These are phyloP conservation scores for Tinamus major DNA, from an alignment of 2,797 vertebrate genomes.

Conservation along the genomic window DNA sequence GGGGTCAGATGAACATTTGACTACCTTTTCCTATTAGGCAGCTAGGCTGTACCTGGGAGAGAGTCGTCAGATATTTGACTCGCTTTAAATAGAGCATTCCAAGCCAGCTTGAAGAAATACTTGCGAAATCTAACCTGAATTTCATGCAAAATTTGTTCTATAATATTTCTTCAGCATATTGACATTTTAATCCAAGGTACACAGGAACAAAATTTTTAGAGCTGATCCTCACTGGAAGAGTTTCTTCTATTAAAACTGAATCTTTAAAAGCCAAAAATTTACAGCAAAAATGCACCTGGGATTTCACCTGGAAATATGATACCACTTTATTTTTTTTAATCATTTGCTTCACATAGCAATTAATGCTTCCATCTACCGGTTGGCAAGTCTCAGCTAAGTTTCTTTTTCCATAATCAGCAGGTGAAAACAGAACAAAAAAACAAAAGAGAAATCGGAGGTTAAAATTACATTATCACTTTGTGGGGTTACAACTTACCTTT, in stretches of 20 bases:
- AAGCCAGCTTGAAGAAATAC: background rate
- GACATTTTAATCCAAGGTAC: background rate
- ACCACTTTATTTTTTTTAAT: background rate
- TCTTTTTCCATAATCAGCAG: background rate
- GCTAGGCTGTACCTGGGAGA: background rate
- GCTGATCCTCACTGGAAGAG: background rate
- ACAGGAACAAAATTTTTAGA: background rate
- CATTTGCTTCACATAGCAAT: background rate
- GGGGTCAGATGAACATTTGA: background rate
- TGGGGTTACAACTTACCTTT: constrained; percentile 81
- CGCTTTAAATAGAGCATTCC: background rate
- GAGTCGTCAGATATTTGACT: too few species aligned
- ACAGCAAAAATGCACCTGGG: background rate
- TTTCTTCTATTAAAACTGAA: background rate
- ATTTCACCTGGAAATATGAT: background rate
- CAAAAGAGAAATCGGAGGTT: background rate
- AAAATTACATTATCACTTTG: background rate
- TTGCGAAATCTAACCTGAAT: background rate
- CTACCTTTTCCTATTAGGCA: background rate
- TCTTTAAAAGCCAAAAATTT: background rate
- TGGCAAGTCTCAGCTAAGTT: background rate
- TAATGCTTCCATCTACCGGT: background rate
- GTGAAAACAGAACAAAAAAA: background rate
- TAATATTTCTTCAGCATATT: background rate
- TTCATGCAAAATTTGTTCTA: background rate